Percentiles rank a stretch among this genome's conserved stretches.
Conservation (phyloP, 2,888 invertebrate species). For the Pycnomerus fuliginosus region DNA sequence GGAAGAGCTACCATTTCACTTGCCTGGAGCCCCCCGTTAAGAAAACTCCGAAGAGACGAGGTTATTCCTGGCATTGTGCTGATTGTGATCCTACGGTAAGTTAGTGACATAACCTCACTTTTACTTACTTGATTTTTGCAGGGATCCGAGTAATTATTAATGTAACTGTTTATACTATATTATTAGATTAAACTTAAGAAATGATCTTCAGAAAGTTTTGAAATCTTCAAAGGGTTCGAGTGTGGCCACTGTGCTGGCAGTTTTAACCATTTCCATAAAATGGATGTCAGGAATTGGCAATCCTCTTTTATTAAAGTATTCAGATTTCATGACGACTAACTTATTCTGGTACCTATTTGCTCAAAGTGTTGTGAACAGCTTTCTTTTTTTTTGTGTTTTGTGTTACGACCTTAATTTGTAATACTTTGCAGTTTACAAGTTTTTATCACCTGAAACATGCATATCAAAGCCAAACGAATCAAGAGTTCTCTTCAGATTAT, state of each 20-base stretch:
- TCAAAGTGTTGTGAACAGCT: too few relatives aligned
- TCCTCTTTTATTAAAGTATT: slow-evolving; percentile 2
- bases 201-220: slow-evolving; percentile 7
- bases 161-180: slow-evolving; percentile 5
- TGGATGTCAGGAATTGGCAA: slow-evolving; percentile 14
- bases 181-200: slow-evolving; percentile 4
- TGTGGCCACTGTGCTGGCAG: slow-evolving; percentile 5
- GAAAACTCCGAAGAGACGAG: slow-evolving; percentile 89
- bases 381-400: too few relatives aligned
- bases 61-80: slow-evolving; percentile 95
- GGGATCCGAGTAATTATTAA: slow-evolving; percentile 34
- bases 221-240: slow-evolving; percentile 6
- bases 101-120: slow-evolving; percentile 28
- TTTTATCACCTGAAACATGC: too few relatives aligned
- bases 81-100: slow-evolving; percentile 90
- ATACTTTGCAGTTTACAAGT: too few relatives aligned
- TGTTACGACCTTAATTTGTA: too few relatives aligned
- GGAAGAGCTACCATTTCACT: slow-evolving; percentile 86
- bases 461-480: too few relatives aligned
- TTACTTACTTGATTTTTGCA: slow-evolving; percentile 25
- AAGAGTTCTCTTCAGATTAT: too few relatives aligned
- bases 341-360: too few relatives aligned
- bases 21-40: slow-evolving; percentile 93
- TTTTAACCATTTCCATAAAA: slow-evolving; percentile 11
- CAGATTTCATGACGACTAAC: slow-evolving; percentile 1